Evolutionary conservation across 2,888 invertebrate species (phyloP).

Genomic region (Eilema depressum): DNA sequence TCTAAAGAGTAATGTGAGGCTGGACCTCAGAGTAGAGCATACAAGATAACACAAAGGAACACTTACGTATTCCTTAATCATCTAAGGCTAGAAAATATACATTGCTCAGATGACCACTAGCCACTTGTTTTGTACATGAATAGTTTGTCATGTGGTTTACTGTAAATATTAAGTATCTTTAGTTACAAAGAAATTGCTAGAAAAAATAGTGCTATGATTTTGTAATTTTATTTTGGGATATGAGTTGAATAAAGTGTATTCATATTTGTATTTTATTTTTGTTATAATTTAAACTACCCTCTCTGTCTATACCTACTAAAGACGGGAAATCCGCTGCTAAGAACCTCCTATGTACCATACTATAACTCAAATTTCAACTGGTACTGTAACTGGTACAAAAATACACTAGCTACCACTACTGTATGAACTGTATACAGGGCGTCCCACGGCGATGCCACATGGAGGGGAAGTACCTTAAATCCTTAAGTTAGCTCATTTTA

Average conservation of each 20-base stretch:
- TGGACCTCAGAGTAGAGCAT: neutral
- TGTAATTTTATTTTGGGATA: neutral
- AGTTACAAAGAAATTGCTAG: neutral
- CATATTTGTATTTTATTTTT: neutral
- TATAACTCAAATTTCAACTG: too few species aligned
- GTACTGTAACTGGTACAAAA: too few species aligned
- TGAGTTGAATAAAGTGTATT: constrained; percentile 1
- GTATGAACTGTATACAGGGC: too few species aligned
- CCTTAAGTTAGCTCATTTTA: too few species aligned
- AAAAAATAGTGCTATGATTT: neutral
- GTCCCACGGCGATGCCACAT: too few species aligned
- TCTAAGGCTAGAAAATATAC: neutral
- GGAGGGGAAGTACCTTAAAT: too few species aligned
- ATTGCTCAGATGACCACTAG: neutral
- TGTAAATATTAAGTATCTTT: constrained; percentile 10
- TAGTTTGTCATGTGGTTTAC: neutral
- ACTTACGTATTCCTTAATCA: neutral
- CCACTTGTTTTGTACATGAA: neutral
- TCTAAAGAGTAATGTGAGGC: neutral
- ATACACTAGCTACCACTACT: too few species aligned
- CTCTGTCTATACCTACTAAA: too few species aligned
- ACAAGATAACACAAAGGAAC: neutral
- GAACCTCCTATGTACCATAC: too few species aligned
- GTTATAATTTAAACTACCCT: too few species aligned
- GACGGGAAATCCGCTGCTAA: too few species aligned